Evolutionary conservation across 1,140 invertebrate genomes (phyloP).

Genomic region (Ericerus pela): DNA sequence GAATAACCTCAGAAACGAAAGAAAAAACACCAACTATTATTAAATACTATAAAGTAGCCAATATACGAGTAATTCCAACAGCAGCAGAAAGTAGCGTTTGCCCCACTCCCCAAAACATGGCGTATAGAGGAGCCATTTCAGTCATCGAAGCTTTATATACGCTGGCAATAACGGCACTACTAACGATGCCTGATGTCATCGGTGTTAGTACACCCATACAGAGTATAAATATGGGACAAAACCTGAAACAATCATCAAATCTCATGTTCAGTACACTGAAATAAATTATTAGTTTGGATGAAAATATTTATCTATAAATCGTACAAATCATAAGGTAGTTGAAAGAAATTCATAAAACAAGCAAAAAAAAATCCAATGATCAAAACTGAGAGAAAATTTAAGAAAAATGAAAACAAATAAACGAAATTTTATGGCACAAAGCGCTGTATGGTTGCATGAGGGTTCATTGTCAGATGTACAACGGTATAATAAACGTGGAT

Average conservation of each 20-base stretch:
- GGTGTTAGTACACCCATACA: conserved; percentile 76
- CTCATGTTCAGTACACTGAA: no score
- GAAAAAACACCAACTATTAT: no score
- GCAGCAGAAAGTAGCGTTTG: conserved; percentile 77
- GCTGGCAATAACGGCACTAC: conserved; percentile 83
- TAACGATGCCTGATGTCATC: conserved; percentile 70
- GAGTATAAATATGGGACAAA: conserved; percentile 73
- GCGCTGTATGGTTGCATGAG: no score
- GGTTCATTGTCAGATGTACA: no score
- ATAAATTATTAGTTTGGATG: neutral
- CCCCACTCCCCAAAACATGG: conserved; percentile 81
- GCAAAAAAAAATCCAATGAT: neutral
- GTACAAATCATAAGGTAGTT: neutral
- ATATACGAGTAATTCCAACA: conserved; percentile 79
- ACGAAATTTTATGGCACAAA: no score
- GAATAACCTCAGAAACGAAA: no score
- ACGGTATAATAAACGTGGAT: no score
- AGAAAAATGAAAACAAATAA: neutral
- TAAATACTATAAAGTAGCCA: conserved; percentile 77
- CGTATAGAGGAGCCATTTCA: conserved; percentile 76
- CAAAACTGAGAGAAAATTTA: neutral
- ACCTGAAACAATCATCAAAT: conserved; percentile 35
- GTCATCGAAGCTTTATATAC: conserved; percentile 77
- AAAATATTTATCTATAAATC: neutral
- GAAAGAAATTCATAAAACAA: neutral